Conservation (phyloP, 2,888 invertebrate species). For the Eupithecia exiguata region DNA sequence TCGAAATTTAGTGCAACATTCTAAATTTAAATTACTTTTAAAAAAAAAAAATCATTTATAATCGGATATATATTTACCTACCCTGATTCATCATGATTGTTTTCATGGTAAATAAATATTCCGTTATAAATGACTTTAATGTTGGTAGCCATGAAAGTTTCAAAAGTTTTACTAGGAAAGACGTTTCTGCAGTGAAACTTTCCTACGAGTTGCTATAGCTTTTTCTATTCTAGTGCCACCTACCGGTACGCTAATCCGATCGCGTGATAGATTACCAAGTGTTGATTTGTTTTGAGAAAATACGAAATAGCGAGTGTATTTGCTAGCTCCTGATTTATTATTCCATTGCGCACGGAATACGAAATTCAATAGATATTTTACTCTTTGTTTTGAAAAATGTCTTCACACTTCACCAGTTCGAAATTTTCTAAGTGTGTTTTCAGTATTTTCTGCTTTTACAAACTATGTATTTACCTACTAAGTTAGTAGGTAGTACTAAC, state of each 20-base stretch:
- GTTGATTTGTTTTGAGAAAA: slow-evolving; percentile 37
- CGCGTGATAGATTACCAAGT: slow-evolving; percentile 35
- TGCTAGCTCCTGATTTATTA: slow-evolving; percentile 27
- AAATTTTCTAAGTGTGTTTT: not conserved
- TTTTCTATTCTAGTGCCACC: slow-evolving; percentile 28
- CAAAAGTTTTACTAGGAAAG: too few relatives aligned
- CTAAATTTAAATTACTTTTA: too few relatives aligned
- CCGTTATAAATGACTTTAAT: too few relatives aligned
- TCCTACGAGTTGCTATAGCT: not conserved
- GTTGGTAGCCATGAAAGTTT: too few relatives aligned
- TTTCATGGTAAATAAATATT: too few relatives aligned
- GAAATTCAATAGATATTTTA: slow-evolving; percentile 24
- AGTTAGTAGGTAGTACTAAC: too few relatives aligned
- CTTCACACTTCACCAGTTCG: not conserved
- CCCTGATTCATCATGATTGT: too few relatives aligned
- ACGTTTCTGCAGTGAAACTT: slow-evolving; percentile 21
- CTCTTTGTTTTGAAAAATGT: slow-evolving; percentile 1
- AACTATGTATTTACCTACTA: not conserved
- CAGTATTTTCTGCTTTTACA: not conserved
- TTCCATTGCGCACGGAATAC: slow-evolving; percentile 20
- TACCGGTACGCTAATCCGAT: slow-evolving; percentile 32
- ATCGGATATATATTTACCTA: too few relatives aligned
- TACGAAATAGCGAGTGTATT: slow-evolving; percentile 29
- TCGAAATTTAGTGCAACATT: too few relatives aligned
- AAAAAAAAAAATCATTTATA: too few relatives aligned